Percentiles rank a stretch among this genome's conserved stretches.
These are phyloP conservation scores for Drosophila picticornis DNA, from an alignment of 2,888 invertebrate species.

Conservation along the genomic window DNA sequence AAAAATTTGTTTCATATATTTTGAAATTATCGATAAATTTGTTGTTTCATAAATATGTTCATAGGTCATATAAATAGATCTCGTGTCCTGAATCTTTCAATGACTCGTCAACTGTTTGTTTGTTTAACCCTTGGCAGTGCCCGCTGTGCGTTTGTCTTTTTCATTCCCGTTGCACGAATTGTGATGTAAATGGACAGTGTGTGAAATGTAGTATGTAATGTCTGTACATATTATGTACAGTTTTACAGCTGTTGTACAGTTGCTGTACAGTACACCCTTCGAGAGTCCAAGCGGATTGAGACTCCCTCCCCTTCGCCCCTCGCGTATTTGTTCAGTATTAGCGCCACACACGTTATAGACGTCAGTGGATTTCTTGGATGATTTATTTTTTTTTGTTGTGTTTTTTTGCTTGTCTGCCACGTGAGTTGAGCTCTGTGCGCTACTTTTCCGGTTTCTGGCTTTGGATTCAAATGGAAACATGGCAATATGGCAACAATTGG, in stretches of 20 bases:
- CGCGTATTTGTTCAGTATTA: not conserved
- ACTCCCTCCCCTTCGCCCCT: not conserved
- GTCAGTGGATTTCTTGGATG: not conserved
- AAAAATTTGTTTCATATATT: not conserved
- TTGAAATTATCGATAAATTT: no score
- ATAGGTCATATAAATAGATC: not conserved
- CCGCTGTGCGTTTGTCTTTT: not conserved
- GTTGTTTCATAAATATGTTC: not conserved
- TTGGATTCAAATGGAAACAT: not conserved
- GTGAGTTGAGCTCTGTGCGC: not conserved
- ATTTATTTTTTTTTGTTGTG: not conserved
- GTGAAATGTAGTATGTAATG: not conserved
- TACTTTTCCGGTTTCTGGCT: not conserved
- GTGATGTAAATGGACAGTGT: not conserved
- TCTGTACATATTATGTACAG: constrained; percentile 3
- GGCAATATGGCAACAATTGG: not conserved
- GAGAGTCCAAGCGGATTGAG: not conserved
- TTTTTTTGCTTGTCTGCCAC: not conserved
- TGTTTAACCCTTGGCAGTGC: not conserved
- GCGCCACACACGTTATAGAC: not conserved
- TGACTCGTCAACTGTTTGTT: not conserved
- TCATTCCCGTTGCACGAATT: not conserved
- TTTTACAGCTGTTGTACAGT: not conserved
- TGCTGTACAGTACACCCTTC: not conserved
- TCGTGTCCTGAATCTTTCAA: not conserved